These are phyloP conservation scores for Menidia beryllina DNA, from an alignment of 2,113 vertebrate genomes.

Conservation along the genomic window DNA sequence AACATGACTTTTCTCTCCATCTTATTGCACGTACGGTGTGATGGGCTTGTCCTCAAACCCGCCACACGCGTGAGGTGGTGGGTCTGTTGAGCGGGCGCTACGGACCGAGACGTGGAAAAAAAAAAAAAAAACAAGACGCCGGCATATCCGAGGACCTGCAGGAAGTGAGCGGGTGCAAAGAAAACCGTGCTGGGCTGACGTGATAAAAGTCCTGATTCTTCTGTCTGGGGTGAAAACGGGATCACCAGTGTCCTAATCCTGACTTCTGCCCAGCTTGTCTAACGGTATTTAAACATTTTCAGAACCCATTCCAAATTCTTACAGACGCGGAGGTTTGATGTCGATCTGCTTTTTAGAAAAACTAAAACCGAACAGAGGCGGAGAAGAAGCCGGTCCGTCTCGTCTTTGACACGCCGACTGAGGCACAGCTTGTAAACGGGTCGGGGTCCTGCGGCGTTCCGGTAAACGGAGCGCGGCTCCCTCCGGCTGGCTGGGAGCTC, in stretches of 20 bases:
- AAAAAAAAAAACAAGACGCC: background rate
- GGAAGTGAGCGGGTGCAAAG: too few species aligned
- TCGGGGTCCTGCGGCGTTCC: too few species aligned
- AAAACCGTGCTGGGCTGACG: too few species aligned
- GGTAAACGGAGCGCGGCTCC: too few species aligned
- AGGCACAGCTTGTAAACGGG: background rate
- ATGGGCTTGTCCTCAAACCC: conserved; percentile 77
- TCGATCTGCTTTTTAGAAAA: background rate
- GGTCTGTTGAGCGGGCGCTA: conserved; percentile 33
- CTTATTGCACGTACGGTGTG: conserved; percentile 90
- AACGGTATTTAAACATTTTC: too few species aligned
- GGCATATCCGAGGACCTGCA: conserved; percentile 9
- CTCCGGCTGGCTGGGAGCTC: background rate
- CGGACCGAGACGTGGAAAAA: background rate
- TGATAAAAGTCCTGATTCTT: background rate
- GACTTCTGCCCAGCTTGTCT: too few species aligned
- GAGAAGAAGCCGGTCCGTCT: background rate
- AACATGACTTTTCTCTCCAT: conserved; percentile 70
- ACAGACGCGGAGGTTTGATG: background rate
- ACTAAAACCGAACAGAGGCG: too few species aligned
- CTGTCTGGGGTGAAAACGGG: too few species aligned
- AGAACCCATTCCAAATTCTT: background rate
- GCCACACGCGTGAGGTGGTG: conserved; percentile 72
- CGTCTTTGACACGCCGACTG: background rate
- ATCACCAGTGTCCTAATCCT: too few species aligned